phyloP scores from a whole-genome alignment of 92 coral and sea anemone genomes.

The Palythoa caribaeorum region DNA sequence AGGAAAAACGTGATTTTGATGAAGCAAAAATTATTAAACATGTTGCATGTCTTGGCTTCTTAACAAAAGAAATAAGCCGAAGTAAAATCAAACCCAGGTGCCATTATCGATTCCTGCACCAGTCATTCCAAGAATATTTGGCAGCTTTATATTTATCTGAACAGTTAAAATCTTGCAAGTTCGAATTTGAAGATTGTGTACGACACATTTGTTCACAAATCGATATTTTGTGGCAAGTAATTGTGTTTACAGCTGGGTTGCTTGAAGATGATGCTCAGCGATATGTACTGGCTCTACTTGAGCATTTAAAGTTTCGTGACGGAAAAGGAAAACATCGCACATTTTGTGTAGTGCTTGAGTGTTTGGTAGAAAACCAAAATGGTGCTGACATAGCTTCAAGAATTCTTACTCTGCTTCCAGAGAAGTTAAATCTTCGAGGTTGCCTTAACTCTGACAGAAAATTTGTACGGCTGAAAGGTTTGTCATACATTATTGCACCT shows the following conservation, averaged over 20 bases:
- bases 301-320: background rate
- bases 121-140: slow-evolving; percentile 49
- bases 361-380: slow-evolving; percentile 15
- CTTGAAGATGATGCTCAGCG: slow-evolving; percentile 22
- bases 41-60: slow-evolving; percentile 35
- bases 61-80: slow-evolving; percentile 36
- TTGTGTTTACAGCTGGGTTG: slow-evolving; percentile 28
- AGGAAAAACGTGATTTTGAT: slow-evolving; percentile 27
- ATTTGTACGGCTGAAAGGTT: slow-evolving; percentile 8
- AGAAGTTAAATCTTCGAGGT: slow-evolving; percentile 10
- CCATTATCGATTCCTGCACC: slow-evolving; percentile 48
- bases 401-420: background rate
- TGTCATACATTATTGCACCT: slow-evolving; percentile 1
- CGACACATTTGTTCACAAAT: background rate
- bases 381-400: slow-evolving; percentile 1
- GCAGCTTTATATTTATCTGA: slow-evolving; percentile 49
- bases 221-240: slow-evolving; percentile 14
- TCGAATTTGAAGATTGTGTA: slow-evolving; percentile 1
- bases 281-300: background rate
- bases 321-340: background rate
- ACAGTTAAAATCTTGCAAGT: background rate
- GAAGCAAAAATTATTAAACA: slow-evolving; percentile 8
- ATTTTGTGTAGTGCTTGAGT: slow-evolving; percentile 23
- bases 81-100: slow-evolving; percentile 33
- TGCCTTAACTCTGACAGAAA: slow-evolving; percentile 23